phyloP scores from a whole-genome alignment of 64 coral and sea anemone genomes.

The Acropora yongei region DNA sequence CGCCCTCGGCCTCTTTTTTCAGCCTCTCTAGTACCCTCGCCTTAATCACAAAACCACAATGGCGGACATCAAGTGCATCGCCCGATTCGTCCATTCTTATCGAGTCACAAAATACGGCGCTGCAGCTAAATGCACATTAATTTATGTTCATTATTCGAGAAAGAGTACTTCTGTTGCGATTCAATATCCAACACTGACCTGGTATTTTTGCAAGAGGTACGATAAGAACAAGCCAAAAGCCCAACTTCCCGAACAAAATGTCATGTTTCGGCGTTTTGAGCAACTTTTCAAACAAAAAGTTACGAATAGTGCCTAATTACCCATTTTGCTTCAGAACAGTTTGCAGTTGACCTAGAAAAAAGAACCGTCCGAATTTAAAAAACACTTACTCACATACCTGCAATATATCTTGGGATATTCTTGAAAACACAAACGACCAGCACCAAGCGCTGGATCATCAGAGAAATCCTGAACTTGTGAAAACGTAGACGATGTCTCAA shows the following conservation, averaged over 20 bases:
- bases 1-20: too few species aligned
- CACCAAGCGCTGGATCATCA: background rate
- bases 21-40: too few species aligned
- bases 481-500: background rate
- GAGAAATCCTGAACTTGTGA: background rate
- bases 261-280: too few species aligned
- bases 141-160: background rate
- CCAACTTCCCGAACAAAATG: too few species aligned
- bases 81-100: constrained; percentile 10
- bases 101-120: background rate
- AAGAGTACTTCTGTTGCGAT: background rate
- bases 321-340: background rate
- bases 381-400: constrained; percentile 78
- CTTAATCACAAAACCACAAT: too few species aligned
- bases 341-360: too few species aligned
- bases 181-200: constrained; percentile 57
- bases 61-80: too few species aligned
- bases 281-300: too few species aligned
- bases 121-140: background rate
- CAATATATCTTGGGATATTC: constrained; percentile 84
- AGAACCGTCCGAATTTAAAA: too few species aligned
- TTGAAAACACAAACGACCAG: constrained; percentile 55
- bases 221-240: too few species aligned
- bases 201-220: constrained; percentile 97
- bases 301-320: too few species aligned